Evolutionary conservation across 1,140 invertebrate genomes (phyloP).

Genomic region (Diachasmimorpha longicaudata): DNA sequence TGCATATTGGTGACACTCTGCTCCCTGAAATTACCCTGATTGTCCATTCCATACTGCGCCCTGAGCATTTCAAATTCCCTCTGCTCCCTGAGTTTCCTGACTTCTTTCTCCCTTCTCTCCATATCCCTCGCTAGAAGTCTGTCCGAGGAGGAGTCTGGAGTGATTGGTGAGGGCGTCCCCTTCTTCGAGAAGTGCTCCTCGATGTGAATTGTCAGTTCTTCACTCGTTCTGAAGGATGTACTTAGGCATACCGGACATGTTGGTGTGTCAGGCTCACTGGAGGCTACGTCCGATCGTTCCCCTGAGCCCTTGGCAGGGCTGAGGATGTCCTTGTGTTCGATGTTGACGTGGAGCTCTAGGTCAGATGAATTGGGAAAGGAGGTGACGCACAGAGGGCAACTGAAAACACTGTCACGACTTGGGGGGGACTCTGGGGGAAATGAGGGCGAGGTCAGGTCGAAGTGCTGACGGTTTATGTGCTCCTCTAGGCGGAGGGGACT

Average conservation of each 20-base stretch:
- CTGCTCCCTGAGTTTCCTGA: conserved; percentile 74
- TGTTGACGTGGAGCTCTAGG: conserved; percentile 84
- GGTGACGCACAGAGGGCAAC: conserved; percentile 76
- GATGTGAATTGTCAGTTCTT: conserved; percentile 70
- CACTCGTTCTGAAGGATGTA: conserved; percentile 61
- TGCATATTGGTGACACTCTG: conserved; percentile 85
- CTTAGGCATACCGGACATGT: conserved; percentile 66
- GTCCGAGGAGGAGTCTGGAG: conserved; percentile 65
- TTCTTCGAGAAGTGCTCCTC: conserved; percentile 72
- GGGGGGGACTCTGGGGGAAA: conserved; percentile 64
- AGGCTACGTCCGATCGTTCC: conserved; percentile 45
- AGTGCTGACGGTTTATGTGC: conserved; percentile 85
- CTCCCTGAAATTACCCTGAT: conserved; percentile 80
- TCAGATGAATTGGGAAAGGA: conserved; percentile 77
- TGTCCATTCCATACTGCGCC: conserved; percentile 89
- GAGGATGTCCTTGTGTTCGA: conserved; percentile 78
- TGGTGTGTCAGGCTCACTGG: conserved; percentile 45
- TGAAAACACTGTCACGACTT: conserved; percentile 55
- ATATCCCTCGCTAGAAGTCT: conserved; percentile 67
- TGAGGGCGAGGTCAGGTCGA: conserved; percentile 81
- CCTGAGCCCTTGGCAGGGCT: conserved; percentile 56
- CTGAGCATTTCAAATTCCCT: conserved; percentile 81
- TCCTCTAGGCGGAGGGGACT: conserved; percentile 78
- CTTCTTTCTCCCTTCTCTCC: conserved; percentile 73
- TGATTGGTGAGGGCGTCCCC: conserved; percentile 58